Conservation (phyloP, 2,113 vertebrate species). For the Myiopsitta monachus region DNA sequence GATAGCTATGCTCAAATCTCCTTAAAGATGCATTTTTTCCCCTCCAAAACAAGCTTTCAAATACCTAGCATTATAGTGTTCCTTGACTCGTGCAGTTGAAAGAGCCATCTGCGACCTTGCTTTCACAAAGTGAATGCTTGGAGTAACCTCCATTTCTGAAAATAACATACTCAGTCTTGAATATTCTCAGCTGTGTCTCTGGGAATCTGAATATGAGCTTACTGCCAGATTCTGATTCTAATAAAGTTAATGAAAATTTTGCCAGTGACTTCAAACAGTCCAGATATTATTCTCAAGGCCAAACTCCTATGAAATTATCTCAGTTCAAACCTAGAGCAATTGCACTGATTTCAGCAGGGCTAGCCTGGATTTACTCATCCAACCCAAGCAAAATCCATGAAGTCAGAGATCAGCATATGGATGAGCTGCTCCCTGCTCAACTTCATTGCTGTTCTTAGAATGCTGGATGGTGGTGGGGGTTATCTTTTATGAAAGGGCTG, state of each 20-base stretch:
- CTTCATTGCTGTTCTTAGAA: not conserved
- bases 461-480: not conserved
- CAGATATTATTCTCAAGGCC: slow-evolving; percentile 28
- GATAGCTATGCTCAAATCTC: not conserved
- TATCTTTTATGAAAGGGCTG: not conserved
- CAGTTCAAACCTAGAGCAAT: slow-evolving; percentile 18
- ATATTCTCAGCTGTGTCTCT: slow-evolving; percentile 56
- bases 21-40: not conserved
- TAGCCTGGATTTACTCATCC: not conserved
- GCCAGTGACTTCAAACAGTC: slow-evolving; percentile 58
- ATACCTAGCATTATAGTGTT: not conserved
- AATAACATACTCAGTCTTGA: slow-evolving; percentile 27
- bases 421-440: not conserved
- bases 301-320: slow-evolving; percentile 45
- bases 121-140: not conserved
- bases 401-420: not conserved
- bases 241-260: slow-evolving; percentile 60
- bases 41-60: not conserved
- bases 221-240: slow-evolving; percentile 63
- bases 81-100: not conserved
- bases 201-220: slow-evolving; percentile 17
- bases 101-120: not conserved
- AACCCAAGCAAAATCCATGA: not conserved
- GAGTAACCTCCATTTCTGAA: slow-evolving; percentile 15
- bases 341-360: not conserved